These are phyloP conservation scores for Xestia xanthographa DNA, from an alignment of 2,888 invertebrate species.

Conservation along the genomic window DNA sequence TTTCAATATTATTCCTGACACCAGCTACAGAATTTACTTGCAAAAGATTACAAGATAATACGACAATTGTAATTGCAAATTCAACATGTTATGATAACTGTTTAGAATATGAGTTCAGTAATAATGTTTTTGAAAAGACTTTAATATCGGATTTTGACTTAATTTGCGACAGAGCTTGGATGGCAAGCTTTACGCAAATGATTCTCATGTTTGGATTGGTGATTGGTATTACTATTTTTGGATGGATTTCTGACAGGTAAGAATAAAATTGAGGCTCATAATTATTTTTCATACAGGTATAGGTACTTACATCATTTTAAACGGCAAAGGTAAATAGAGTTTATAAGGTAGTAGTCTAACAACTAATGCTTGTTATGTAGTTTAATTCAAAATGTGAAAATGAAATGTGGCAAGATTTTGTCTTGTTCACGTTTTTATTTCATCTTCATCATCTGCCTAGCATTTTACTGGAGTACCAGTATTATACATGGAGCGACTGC, in stretches of 20 bases:
- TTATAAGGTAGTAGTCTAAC: not conserved
- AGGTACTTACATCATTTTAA: not conserved
- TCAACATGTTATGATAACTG: constrained; percentile 78
- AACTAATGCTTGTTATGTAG: not conserved
- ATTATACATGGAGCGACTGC: too few species aligned
- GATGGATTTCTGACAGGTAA: constrained; percentile 83
- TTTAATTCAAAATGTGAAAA: not conserved
- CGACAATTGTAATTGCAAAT: constrained; percentile 62
- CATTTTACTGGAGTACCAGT: too few species aligned
- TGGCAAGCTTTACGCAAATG: constrained; percentile 77
- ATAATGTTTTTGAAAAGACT: constrained; percentile 71
- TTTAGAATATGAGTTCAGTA: constrained; percentile 71
- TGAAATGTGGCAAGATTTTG: not conserved
- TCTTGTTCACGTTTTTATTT: not conserved
- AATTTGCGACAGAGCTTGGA: constrained; percentile 77
- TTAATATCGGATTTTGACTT: constrained; percentile 76
- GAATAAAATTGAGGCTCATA: constrained; percentile 67
- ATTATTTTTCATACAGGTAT: not conserved
- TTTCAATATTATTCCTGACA: constrained; percentile 76
- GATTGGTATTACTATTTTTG: constrained; percentile 73
- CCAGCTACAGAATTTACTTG: constrained; percentile 76
- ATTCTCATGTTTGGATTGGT: constrained; percentile 78
- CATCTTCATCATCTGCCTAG: too few species aligned
- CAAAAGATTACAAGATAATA: constrained; percentile 65
- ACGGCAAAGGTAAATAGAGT: not conserved